Evolutionary conservation across 2,888 invertebrate genomes (phyloP), one percentile per base, ranked within the genome.

Genomic region (Eudasyphora cyanicolor): DNA sequence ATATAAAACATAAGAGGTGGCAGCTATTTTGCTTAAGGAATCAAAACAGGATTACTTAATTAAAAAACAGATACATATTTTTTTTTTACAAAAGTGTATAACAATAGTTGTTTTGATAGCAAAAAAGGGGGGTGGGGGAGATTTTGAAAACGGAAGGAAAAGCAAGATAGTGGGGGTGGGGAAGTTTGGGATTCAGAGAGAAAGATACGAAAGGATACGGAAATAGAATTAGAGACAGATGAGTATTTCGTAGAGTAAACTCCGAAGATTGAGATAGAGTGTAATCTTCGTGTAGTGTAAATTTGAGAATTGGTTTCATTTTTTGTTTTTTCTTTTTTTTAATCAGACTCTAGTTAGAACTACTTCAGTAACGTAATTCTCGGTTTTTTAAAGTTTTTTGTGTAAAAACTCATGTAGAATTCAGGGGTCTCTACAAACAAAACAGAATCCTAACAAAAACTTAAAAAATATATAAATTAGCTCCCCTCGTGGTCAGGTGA

Each of bases 331-430:
- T 85, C 87, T n/a, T 87, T 88, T 86, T 79, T 88, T 88, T 88
- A 87, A 90, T 92, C 92, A 92, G 92, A 92, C 92, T 92, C 92
- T 92, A 91, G 91, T 89, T 91, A 90, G 91, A 92, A 92, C 89
- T 90, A 90, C 90, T 86, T 84, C 51, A 76, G 60, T 78, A 84
- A 84, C 84, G 84, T 84, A 83, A 79, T 79, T 85, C 81, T 71
- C 73, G 64, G 35, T 62, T 73, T 35, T 79, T 79, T 84, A 73
- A 78, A 62, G 69, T 45, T 75, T 79, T 71, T 51, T 74, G 21
- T 75, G 60, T 73, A 76, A 54, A 51, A 76, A 76, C 69, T 17
- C 62, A 77, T 67, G 76, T 76, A 86, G 81, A 86, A 82, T 82
- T 83, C 73, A 60, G 17, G 64, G 38, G 79, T 64, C 67, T 70